These are phyloP conservation scores for Hydrozoanthus tunicans DNA, from an alignment of 64 coral and sea anemone species.

Conservation along the genomic window DNA sequence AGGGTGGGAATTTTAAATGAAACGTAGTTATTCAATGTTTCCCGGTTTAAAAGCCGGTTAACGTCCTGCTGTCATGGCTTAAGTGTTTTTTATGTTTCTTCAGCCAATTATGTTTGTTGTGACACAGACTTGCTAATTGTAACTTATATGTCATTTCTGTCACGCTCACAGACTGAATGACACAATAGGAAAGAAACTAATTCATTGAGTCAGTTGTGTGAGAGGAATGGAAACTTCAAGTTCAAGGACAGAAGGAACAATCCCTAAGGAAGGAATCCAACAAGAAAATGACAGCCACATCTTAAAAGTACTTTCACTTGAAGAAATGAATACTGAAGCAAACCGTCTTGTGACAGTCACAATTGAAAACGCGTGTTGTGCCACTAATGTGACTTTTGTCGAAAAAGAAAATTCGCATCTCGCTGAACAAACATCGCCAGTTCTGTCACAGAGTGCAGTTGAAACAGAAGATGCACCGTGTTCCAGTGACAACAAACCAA, in stretches of 20 bases:
- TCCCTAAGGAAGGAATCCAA: not conserved
- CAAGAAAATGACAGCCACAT: not conserved
- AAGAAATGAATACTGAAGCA: not conserved
- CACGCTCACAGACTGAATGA: conserved; percentile 39
- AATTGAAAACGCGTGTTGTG: conserved; percentile 14
- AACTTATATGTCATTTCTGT: conserved; percentile 12
- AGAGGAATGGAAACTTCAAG: not conserved
- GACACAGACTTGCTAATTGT: not conserved
- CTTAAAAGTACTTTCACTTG: not conserved
- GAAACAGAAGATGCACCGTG: not conserved
- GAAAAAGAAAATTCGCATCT: not conserved
- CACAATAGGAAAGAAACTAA: not conserved
- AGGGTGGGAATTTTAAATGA: too few species aligned
- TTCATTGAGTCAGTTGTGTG: not conserved
- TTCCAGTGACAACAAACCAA: not conserved
- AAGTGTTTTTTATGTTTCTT: not conserved
- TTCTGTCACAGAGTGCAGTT: not conserved
- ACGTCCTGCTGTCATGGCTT: conserved; percentile 7
- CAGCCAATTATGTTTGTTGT: conserved; percentile 25
- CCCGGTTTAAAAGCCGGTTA: not conserved
- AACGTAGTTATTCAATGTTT: not conserved
- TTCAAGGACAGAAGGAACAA: not conserved
- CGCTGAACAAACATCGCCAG: conserved; percentile 11
- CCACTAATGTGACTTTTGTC: conserved; percentile 34
- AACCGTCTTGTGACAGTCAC: not conserved